Percentiles rank a stretch among this genome's conserved stretches.
phyloP scores from a whole-genome alignment of 1,140 invertebrate species.

The Megalonaias nervosa region DNA sequence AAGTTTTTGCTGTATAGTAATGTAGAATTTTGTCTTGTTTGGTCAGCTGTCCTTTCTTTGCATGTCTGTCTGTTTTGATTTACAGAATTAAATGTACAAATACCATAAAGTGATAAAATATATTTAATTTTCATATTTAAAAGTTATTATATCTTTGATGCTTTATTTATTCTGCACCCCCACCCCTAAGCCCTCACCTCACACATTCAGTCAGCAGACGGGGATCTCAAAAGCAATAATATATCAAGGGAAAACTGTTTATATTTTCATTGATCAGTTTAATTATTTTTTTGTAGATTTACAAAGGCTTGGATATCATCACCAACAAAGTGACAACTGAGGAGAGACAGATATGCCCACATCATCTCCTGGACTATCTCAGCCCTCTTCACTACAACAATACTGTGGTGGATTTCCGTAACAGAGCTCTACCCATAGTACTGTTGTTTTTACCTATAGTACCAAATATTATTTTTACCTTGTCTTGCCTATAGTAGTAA shows the following conservation, averaged over 20 bases:
- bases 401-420: slow-evolving; percentile 89
- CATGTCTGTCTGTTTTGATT: too few relatives aligned
- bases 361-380: slow-evolving; percentile 93
- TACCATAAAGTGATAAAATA: too few relatives aligned
- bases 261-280: neutral
- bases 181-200: too few relatives aligned
- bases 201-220: too few relatives aligned
- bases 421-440: slow-evolving; percentile 87
- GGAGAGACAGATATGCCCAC: slow-evolving; percentile 82
- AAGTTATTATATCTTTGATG: too few relatives aligned
- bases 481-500: neutral
- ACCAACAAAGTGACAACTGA: slow-evolving; percentile 94
- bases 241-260: neutral
- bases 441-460: slow-evolving; percentile 68
- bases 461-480: neutral
- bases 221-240: neutral
- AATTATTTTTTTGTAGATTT: slow-evolving; percentile 79
- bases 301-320: slow-evolving; percentile 93
- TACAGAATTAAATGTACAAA: too few relatives aligned
- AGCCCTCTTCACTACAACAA: slow-evolving; percentile 83
- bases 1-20: too few relatives aligned
- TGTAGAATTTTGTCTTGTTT: too few relatives aligned
- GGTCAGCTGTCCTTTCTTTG: too few relatives aligned
- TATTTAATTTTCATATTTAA: too few relatives aligned
- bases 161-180: too few relatives aligned